These are phyloP conservation scores for Phaedon cochleariae DNA, from an alignment of 2,888 invertebrate species.

Conservation along the genomic window DNA sequence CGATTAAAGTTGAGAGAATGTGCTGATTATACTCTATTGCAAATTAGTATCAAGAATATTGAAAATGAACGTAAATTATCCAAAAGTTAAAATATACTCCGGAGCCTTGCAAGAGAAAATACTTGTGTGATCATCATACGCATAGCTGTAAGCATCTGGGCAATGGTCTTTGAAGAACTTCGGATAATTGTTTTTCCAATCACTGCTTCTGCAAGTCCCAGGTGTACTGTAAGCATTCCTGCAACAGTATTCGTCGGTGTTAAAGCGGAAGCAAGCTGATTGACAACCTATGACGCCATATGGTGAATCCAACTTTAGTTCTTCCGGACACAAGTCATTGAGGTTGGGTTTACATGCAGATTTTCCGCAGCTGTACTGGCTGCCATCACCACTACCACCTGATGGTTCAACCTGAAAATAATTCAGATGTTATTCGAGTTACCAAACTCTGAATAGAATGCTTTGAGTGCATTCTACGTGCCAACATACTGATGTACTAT, in stretches of 20 bases:
- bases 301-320: conserved; percentile 48
- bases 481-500: no score
- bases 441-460: no score
- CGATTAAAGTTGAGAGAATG: no score
- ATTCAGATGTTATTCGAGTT: no score
- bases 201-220: conserved; percentile 58
- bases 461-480: no score
- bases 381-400: conserved; percentile 48
- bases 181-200: conserved; percentile 59
- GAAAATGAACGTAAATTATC: no score
- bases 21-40: no score
- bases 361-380: conserved; percentile 57
- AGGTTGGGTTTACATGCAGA: conserved; percentile 56
- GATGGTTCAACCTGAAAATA: conserved; percentile 51
- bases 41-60: no score
- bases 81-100: conserved; percentile 54
- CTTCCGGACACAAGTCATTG: conserved; percentile 58
- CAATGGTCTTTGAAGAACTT: conserved; percentile 62
- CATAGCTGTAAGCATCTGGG: conserved; percentile 66
- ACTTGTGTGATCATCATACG: conserved; percentile 64
- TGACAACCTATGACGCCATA: conserved; percentile 60
- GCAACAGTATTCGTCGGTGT: conserved; percentile 64
- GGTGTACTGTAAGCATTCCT: conserved; percentile 59
- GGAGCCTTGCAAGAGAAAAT: conserved; percentile 61
- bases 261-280: conserved; percentile 63